Conservation (phyloP, 2,888 invertebrate species). For the Thymelicus lineola region DNA sequence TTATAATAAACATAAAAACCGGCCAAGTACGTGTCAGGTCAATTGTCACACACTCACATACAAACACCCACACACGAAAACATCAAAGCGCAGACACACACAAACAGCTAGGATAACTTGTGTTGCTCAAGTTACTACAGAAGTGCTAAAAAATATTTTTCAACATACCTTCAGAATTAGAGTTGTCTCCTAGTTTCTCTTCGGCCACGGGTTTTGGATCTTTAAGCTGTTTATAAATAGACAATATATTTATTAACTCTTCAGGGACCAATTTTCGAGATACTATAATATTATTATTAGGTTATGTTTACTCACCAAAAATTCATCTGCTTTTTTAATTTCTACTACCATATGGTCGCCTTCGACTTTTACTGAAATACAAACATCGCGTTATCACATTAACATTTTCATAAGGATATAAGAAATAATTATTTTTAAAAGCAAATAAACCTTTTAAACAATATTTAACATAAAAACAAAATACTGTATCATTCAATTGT, state of each 20-base stretch:
- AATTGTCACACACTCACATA: no score
- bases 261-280: no score
- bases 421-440: neutral
- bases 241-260: neutral
- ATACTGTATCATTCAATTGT: no score
- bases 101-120: no score
- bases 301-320: conserved; percentile 59
- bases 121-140: no score
- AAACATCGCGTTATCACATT: conserved; percentile 43
- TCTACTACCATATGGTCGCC: conserved; percentile 76
- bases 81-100: no score
- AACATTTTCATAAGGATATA: conserved; percentile 40
- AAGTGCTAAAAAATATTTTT: neutral
- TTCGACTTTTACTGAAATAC: conserved; percentile 72
- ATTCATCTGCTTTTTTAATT: conserved; percentile 72
- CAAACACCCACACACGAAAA: no score
- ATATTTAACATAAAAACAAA: no score
- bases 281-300: neutral
- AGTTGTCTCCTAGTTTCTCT: conserved; percentile 33
- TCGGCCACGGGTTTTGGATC: conserved; percentile 30
- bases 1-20: no score
- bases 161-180: conserved; percentile 43
- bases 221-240: conserved; percentile 38
- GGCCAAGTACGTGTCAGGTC: no score
- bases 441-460: no score